Base-by-base conservation (phyloP, 2,113 vertebrate genomes). In the Suncus etruscus region DNA sequence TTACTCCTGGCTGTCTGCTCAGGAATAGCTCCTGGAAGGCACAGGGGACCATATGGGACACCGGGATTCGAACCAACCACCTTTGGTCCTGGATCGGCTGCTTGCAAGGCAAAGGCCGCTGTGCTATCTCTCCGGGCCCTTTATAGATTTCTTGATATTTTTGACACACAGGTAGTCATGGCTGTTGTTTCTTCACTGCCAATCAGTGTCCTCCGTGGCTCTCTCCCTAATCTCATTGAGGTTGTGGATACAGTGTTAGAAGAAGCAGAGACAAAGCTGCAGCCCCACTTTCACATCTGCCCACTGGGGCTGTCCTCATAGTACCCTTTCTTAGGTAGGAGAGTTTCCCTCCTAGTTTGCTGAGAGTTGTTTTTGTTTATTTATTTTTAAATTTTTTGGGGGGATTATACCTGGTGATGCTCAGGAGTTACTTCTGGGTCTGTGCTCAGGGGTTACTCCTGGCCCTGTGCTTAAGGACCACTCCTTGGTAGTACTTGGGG, bases 251-350 rank as follows among this genome's bases (percentile, higher is more conserved):
- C n/a, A 45, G 10, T 18, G 32, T 6, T 25, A 69, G n/a, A 14
- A 3, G 14, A 66, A 9, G 12, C 1, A 4, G 54, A 24, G 27
- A 54, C 12, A 16, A 54, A 54, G 54, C 54, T 54, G 2, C n/a
- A 11, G 1, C 24, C 4, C 14, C 0, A 29, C 18, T 12, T 9
- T 32, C 12, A 5, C 4, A 16, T 5, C 15, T 61, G 58, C 14
- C 58, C 18, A 15, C 61, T 66, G 18, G 20, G 25, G 32, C 27
- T 48, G 45, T 90, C 76, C 51, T 54, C 12, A 0, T 0, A 20
- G 54, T 4, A 1, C 15, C n/a, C 5, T 15, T 58, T 63, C 5
- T 48, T 15, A 25, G 54, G 69, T 6, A 12, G 18, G 32, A 18
- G 31, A 61, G 20, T 65, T 69, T 51, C 47, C 0, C 27, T 58